A percentile compares a stretch with the other conserved stretches of the same genome.
Evolutionary conservation across 2,888 invertebrate species (phyloP).

Genomic region (Mimas tiliae): DNA sequence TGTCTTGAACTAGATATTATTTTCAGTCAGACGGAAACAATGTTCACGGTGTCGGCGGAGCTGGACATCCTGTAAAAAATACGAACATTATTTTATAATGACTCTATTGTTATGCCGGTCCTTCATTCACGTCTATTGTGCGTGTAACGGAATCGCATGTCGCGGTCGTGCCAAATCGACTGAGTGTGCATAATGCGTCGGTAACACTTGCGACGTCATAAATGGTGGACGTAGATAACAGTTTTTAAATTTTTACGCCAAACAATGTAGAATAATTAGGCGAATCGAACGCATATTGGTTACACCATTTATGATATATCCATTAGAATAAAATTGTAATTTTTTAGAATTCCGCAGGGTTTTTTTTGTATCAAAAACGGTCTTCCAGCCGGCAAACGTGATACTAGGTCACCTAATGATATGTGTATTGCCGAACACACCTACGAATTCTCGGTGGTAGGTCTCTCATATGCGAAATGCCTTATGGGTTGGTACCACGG

Average conservation of each 20-base stretch:
- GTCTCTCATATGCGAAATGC: too few species aligned
- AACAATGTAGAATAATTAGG: background rate
- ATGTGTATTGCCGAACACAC: too few species aligned
- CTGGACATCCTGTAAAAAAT: constrained; percentile 83
- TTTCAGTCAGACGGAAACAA: constrained; percentile 36
- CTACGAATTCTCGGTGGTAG: too few species aligned
- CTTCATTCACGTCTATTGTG: constrained; percentile 54
- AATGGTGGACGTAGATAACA: background rate
- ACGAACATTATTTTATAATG: constrained; percentile 44
- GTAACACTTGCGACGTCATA: background rate
- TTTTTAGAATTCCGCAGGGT: too few species aligned
- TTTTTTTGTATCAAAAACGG: too few species aligned
- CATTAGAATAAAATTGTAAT: too few species aligned
- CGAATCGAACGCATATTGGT: too few species aligned
- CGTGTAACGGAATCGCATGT: constrained; percentile 56
- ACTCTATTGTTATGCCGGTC: constrained; percentile 40
- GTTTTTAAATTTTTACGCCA: background rate
- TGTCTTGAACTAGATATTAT: constrained; percentile 47
- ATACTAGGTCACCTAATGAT: too few species aligned
- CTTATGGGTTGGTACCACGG: too few species aligned
- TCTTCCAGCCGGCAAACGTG: too few species aligned
- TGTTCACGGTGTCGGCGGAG: constrained; percentile 65
- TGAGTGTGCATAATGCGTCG: constrained; percentile 49
- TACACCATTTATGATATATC: too few species aligned
- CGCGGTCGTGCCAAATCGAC: constrained; percentile 60